These are phyloP conservation scores for Nannoperca australis DNA, from an alignment of 2,797 vertebrate species.

Conservation along the genomic window DNA sequence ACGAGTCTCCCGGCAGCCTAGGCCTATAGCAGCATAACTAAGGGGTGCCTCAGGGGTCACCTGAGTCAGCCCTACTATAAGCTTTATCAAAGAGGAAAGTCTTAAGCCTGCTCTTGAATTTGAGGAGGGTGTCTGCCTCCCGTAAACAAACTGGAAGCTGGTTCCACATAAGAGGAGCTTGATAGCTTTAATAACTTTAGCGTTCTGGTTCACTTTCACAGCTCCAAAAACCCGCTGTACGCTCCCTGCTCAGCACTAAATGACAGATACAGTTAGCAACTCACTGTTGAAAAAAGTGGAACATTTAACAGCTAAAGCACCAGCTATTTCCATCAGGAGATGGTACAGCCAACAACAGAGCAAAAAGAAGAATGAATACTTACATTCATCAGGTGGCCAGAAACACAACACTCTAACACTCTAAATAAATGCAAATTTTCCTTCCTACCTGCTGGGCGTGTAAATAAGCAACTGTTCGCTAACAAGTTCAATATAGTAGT, in stretches of 20 bases:
- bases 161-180: too few species aligned
- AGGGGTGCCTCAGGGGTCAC: too few species aligned
- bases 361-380: background rate
- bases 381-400: too few species aligned
- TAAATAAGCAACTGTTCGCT: slow-evolving; percentile 1
- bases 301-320: background rate
- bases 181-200: too few species aligned
- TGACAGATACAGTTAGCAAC: background rate
- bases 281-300: background rate
- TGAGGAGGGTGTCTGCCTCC: too few species aligned
- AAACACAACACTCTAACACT: too few species aligned
- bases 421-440: background rate
- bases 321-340: background rate
- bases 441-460: background rate
- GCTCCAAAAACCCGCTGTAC: background rate
- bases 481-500: background rate
- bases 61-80: too few species aligned
- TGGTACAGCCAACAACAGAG: background rate
- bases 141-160: too few species aligned
- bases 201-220: background rate
- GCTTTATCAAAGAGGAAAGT: too few species aligned
- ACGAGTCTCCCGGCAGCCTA: too few species aligned
- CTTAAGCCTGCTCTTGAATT: too few species aligned
- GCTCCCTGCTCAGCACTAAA: background rate
- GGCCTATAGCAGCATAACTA: too few species aligned